Percentiles rank a stretch among this genome's conserved stretches.
Evolutionary conservation across 2,888 invertebrate species (phyloP).

Genomic region (Octonoba sinensis): DNA sequence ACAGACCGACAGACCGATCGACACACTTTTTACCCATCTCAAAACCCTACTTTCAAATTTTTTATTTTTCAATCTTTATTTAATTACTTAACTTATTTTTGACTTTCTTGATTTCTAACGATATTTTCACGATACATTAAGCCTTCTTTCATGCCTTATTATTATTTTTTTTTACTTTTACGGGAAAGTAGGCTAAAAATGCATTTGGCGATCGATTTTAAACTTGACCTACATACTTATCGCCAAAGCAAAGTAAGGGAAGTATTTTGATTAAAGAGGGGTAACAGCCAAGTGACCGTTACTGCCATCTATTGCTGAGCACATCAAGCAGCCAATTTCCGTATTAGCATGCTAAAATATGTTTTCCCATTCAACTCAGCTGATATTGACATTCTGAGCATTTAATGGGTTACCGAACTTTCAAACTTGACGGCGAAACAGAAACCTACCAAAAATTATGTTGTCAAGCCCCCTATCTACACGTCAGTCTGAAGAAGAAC

Average conservation of each 20-base stretch:
- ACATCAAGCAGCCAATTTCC: background rate
- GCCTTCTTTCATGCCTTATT: too few relatives aligned
- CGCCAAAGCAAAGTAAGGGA: background rate
- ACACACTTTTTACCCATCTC: too few relatives aligned
- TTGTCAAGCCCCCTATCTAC: conserved; percentile 63
- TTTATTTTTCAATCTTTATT: too few relatives aligned
- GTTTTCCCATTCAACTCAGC: conserved; percentile 24
- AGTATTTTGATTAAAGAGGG: background rate
- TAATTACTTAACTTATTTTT: too few relatives aligned
- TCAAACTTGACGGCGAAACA: conserved; percentile 36
- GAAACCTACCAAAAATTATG: conserved; percentile 62
- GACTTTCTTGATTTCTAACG: too few relatives aligned
- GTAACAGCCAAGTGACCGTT: background rate
- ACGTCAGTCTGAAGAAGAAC: conserved; percentile 28
- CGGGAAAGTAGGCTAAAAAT: too few relatives aligned
- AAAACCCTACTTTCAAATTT: too few relatives aligned
- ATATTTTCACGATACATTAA: too few relatives aligned
- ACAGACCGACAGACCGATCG: too few relatives aligned
- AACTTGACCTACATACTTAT: background rate
- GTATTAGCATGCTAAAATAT: conserved; percentile 2
- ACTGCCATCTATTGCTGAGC: background rate
- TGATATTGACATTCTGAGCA: conserved; percentile 40
- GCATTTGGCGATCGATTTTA: too few relatives aligned
- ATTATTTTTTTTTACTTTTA: too few relatives aligned
- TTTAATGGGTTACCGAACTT: conserved; percentile 49